A percentile compares a stretch with the other conserved stretches of the same genome.
phyloP scores from a whole-genome alignment of 2,113 vertebrate species.

The Chaetodon trifascialis region DNA sequence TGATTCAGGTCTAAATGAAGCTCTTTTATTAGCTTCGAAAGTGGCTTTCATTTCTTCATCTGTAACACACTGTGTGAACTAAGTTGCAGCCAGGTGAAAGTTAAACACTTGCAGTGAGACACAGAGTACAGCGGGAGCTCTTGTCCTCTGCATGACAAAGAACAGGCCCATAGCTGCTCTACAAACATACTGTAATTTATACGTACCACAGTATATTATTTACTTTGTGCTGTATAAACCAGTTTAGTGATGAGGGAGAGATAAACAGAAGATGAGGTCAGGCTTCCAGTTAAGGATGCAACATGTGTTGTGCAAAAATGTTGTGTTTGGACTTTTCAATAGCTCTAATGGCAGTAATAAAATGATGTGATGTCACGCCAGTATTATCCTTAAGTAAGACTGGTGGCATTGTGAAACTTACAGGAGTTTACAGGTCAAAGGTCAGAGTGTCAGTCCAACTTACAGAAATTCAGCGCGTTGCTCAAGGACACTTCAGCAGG shows the following conservation, averaged over 20 bases:
- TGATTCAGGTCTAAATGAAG: not conserved
- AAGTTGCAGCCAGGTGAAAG: not conserved
- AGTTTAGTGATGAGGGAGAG: not conserved
- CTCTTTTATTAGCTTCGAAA: not conserved
- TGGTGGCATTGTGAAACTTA: not conserved
- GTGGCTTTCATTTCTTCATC: not conserved
- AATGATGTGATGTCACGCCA: not conserved
- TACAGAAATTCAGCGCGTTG: not conserved
- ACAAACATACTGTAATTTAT: no score
- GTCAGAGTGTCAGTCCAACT: not conserved
- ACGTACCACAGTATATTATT: no score
- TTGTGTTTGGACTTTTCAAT: not conserved
- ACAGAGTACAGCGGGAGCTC: not conserved
- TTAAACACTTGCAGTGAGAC: not conserved
- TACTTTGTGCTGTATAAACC: no score
- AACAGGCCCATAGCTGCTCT: not conserved
- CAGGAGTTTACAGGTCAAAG: conserved; percentile 1
- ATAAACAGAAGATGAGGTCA: not conserved
- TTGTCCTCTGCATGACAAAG: no score
- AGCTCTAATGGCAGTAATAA: not conserved
- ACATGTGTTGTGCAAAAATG: not conserved
- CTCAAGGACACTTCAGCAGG: not conserved
- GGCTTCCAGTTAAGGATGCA: not conserved
- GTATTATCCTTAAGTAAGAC: not conserved
- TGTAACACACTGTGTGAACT: not conserved